Evolutionary conservation across 2,888 invertebrate species (phyloP), one percentile per base, ranked within the genome.

Genomic region (Dusona sp.): DNA sequence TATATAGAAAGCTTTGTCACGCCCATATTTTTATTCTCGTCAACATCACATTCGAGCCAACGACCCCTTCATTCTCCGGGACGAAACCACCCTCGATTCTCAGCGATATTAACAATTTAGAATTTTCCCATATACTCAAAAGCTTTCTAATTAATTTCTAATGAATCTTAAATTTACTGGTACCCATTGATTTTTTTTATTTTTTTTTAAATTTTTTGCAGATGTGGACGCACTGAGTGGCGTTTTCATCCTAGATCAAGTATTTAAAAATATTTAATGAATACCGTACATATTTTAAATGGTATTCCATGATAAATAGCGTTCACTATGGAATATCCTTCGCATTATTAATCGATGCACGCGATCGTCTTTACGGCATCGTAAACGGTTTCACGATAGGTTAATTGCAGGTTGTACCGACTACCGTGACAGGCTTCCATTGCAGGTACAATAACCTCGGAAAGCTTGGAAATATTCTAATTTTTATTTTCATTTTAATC

Each of bases 291-390:
- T 67, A 48, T 48, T 75, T 61, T 79, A 45, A 45, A 38, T 51
- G 67, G 65, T 65, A 78, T 67, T 51, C 51, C 48, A 48, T 51
- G 48, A 33, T 48, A 48, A 68, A 67, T 38, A 78, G 54, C 54
- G 74, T 54, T 54, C 48, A 74, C 25, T 38, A 64, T 73, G 73
- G 73, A n/a, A 61, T 75, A 82, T 68, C 45, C 68, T 64, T 51
- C 33, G 78, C 67, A 77, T 80, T 79, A 84, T 84, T 87, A 86
- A 89, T 89, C 85, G 86, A 89, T 88, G 88, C 83, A 85, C 85
- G 84, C 85, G 80, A 84, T 87, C 88, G 74, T 87, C 83, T 85
- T 87, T 87, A 88, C 84, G 64, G 87, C 83, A 87, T 83, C 85
- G 86, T 88, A 88, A 88, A 87, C 79, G 84, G 74, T 87, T 86